These are phyloP conservation scores for Ramazzottius varieornatus DNA, from an alignment of 2,888 invertebrate species.

Conservation along the genomic window DNA sequence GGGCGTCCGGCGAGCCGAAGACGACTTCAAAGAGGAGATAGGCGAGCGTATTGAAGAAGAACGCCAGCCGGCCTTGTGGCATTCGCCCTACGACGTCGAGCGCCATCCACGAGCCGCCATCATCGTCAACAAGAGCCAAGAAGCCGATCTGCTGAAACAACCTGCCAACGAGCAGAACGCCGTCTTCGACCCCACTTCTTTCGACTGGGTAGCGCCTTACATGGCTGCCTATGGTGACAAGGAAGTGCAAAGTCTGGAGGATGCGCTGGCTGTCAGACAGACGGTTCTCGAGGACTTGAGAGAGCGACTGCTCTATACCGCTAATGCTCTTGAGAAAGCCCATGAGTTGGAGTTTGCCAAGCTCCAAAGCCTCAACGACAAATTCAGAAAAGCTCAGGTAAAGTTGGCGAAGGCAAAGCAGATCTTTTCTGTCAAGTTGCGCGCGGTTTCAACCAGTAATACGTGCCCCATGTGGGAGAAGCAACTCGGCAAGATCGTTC, in stretches of 20 bases:
- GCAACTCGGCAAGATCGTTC: too few species aligned
- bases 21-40: neutral
- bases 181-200: neutral
- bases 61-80: neutral
- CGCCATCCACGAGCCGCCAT: neutral
- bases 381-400: neutral
- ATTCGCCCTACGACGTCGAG: neutral
- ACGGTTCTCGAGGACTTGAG: neutral
- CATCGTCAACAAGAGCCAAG: neutral
- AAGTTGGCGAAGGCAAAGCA: too few species aligned
- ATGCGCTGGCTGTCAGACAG: neutral
- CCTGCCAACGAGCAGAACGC: neutral
- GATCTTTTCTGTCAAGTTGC: too few species aligned
- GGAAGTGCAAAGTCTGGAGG: too few species aligned
- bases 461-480: too few species aligned
- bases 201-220: slow-evolving; percentile 1
- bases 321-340: neutral
- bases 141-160: neutral
- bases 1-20: neutral
- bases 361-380: neutral
- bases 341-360: neutral
- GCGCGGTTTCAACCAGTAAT: too few species aligned
- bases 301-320: slow-evolving; percentile 1
- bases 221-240: slow-evolving; percentile 2
- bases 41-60: neutral